Evolutionary conservation across 2,888 invertebrate species (phyloP), one percentile per base, ranked within the genome.

Genomic region (Clistopyga incitator): DNA sequence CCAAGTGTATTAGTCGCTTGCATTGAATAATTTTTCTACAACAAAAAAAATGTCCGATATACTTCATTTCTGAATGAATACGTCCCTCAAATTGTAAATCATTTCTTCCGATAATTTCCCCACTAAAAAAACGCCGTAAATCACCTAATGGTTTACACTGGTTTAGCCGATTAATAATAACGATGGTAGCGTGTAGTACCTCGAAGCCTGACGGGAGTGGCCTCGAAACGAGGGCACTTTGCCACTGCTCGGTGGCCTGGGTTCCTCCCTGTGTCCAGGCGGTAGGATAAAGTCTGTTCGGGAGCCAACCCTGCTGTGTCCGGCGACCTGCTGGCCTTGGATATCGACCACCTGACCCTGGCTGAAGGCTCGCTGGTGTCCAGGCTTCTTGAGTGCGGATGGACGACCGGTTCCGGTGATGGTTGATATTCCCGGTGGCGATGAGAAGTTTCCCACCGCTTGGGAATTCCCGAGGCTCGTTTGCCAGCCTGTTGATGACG

Each of bases 261-360:
- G 91, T 45, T 94, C 94, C 86, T 97, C 97, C 87, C 97, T 96
- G 92, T 98, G 97, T 0, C 97, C 97, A 0, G 97, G 97, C 0
- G 98, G 98, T 82, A 98, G 94, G 87, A 97, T 98, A 91, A 98
- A 98, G 91, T 98, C 98, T 1, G 98, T 98, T 92, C 97, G 97
- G 84, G 97, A 97, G 82, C 97, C 97, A 34, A 97, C 96, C 67
- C 98, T 95, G 92, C 96, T 97, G 94, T 97, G 97, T 0, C 97
- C 97, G 11, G 89, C 86, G 80, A 90, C 90, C 82, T 86, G 87
- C 72, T 86, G 85, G 18, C 78, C 87, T 78, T 77, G 87, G 92
- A 95, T 94, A 87, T 96, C 97, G 79, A 96, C 95, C 85, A 98
- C 97, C 93, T 97, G 97, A 0, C 98, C 98, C 90, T 98, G 98